Base-by-base conservation (phyloP, 1,140 invertebrate genomes). In the Hyphantria cunea region DNA sequence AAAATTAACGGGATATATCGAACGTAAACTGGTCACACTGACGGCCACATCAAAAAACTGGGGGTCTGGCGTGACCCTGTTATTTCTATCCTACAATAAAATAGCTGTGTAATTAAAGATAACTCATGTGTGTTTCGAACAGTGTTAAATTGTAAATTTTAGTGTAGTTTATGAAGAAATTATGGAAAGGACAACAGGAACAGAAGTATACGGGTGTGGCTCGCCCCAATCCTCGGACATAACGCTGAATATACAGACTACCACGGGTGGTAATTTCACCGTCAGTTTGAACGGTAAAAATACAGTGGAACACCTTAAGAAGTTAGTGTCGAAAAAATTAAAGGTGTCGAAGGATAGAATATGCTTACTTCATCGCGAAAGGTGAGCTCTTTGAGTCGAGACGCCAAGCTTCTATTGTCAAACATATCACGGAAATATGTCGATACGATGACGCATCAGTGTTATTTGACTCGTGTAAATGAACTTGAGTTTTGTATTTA, bases 301-400 rank as follows among this genome's bases (percentile, higher is more conserved):
- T 69, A 96, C 94, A 64, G 95, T 98, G 50, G 96, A 97, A 76
- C 96, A 95, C 83, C 93, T 98, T 11, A 98, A 98, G 90, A 97
- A 97, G 91, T 93, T 96, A 48, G 96, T 98, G 74, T 97, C 97
- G n/a, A 97, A 97, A 90, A 95, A 95, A 84, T 92, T 98, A 62
- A 97, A 97, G 93, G 96, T 98, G 80, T 94, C 96, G 68, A 97
- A 97, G 91, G 96, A 98, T 92, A 94, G 96, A 80, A 97, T 98
- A 90, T 97, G 96, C 87, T 92, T 98, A 76, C 93, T 98, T 59
- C 95, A 97, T 91, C 94, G 96, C 72, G 96, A 98, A 91, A 97
- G 96, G 97, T 98, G 90, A 94, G 93, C 44, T 14, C 92, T 78
- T 77, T 65, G 66, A 76, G 76, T 70, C 67, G 75, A 61, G 84